phyloP scores from a whole-genome alignment of 2,888 invertebrate genomes.

The Ditylenchus weischeri region DNA sequence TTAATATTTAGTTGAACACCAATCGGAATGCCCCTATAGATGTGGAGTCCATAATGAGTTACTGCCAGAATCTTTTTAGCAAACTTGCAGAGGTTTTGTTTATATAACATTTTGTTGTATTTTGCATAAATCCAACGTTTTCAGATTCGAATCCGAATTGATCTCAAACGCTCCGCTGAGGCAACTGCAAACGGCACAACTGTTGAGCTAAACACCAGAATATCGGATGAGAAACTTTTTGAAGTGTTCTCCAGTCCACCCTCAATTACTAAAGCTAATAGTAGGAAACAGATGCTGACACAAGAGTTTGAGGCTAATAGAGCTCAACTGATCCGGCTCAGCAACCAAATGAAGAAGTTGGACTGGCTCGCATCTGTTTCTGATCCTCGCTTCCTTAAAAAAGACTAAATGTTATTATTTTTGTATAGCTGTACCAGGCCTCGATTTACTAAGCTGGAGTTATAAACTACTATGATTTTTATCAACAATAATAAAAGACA shows the following conservation, averaged over 20 bases:
- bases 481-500: too few relatives aligned
- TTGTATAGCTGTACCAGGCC: too few relatives aligned
- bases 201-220: neutral
- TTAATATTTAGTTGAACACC: neutral
- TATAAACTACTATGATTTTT: too few relatives aligned
- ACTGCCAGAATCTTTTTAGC: neutral
- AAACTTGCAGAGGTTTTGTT: slow-evolving; percentile 2
- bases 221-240: slow-evolving; percentile 5
- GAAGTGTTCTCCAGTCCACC: slow-evolving; percentile 6
- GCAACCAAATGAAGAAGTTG: slow-evolving; percentile 5
- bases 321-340: neutral
- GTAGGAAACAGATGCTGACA: neutral
- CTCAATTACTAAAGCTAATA: neutral
- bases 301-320: slow-evolving; percentile 1
- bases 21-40: neutral
- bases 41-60: slow-evolving; percentile 1
- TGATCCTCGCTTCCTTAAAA: slow-evolving; percentile 2
- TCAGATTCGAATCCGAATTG: slow-evolving; percentile 3
- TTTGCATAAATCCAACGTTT: neutral
- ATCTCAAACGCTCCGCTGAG: slow-evolving; percentile 4
- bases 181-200: neutral
- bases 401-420: neutral
- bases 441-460: too few relatives aligned
- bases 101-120: too few relatives aligned
- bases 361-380: slow-evolving; percentile 4